Conservation (phyloP, 1,140 invertebrate genomes). For the Aphaenogaster ashmeadi region DNA sequence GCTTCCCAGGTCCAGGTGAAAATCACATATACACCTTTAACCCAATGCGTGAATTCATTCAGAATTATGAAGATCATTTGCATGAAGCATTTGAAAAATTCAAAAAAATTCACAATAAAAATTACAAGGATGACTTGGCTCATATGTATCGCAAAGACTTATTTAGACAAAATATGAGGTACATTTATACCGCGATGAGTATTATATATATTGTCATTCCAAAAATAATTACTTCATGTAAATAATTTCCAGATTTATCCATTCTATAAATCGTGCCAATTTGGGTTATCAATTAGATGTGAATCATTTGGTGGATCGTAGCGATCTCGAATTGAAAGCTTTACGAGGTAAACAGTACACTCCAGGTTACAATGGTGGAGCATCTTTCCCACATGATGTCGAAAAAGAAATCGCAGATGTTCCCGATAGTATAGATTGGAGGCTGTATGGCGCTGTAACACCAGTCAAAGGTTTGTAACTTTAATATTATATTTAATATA, state of each 20-base stretch:
- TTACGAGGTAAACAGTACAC: constrained; percentile 92
- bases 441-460: constrained; percentile 96
- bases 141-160: constrained; percentile 91
- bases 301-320: constrained; percentile 96
- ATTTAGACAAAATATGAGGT: constrained; percentile 96
- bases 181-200: not conserved
- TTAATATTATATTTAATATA: constrained; percentile 55
- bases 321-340: constrained; percentile 92
- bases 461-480: constrained; percentile 93
- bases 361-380: constrained; percentile 90
- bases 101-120: constrained; percentile 91
- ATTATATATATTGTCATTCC: not conserved
- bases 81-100: constrained; percentile 93
- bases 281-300: constrained; percentile 92
- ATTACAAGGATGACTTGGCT: constrained; percentile 90
- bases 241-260: constrained; percentile 90
- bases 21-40: constrained; percentile 94
- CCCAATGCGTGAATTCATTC: constrained; percentile 97
- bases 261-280: constrained; percentile 94
- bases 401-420: constrained; percentile 86
- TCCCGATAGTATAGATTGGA: constrained; percentile 95
- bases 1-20: constrained; percentile 96
- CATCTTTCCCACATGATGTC: constrained; percentile 92
- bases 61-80: constrained; percentile 91
- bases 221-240: not conserved